phyloP scores from a whole-genome alignment of 2,797 vertebrate genomes.

The Sorex maritimensis region DNA sequence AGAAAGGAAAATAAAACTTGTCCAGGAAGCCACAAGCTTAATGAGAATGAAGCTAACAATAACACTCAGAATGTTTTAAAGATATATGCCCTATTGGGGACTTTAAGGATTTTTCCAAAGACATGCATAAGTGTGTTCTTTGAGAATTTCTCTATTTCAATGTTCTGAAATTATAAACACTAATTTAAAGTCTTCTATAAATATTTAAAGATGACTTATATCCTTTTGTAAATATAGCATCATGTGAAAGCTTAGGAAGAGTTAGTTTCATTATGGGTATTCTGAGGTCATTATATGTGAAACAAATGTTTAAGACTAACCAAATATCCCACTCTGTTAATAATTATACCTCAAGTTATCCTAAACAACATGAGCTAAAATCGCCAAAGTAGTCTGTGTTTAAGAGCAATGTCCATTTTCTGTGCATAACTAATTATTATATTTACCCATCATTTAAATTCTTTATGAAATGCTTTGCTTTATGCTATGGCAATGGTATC shows the following conservation, averaged over 20 bases:
- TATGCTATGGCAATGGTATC: not conserved
- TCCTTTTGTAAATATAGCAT: conserved; percentile 77
- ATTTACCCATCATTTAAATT: conserved; percentile 53
- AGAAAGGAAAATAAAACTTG: conserved; percentile 14
- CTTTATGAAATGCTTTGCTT: conserved; percentile 49
- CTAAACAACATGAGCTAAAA: conserved; percentile 62
- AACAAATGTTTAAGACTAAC: conserved; percentile 76
- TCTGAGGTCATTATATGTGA: conserved; percentile 78
- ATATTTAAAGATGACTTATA: conserved; percentile 82
- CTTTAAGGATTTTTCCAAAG: conserved; percentile 68
- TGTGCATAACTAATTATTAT: conserved; percentile 59
- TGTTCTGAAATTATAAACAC: conserved; percentile 78
- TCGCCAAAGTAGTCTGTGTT: conserved; percentile 54
- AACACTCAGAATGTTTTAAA: conserved; percentile 57
- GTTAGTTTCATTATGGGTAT: conserved; percentile 67
- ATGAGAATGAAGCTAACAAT: not conserved
- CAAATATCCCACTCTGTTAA: conserved; percentile 76
- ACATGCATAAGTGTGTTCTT: conserved; percentile 48
- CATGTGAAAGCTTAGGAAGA: conserved; percentile 66
- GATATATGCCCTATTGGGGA: conserved; percentile 41
- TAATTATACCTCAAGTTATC: conserved; percentile 71
- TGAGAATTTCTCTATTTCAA: conserved; percentile 65
- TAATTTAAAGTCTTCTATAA: conserved; percentile 81
- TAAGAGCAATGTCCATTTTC: conserved; percentile 56
- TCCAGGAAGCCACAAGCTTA: not conserved